These are phyloP conservation scores for Xiphophorus couchianus DNA, from an alignment of 2,113 vertebrate genomes.

Conservation along the genomic window DNA sequence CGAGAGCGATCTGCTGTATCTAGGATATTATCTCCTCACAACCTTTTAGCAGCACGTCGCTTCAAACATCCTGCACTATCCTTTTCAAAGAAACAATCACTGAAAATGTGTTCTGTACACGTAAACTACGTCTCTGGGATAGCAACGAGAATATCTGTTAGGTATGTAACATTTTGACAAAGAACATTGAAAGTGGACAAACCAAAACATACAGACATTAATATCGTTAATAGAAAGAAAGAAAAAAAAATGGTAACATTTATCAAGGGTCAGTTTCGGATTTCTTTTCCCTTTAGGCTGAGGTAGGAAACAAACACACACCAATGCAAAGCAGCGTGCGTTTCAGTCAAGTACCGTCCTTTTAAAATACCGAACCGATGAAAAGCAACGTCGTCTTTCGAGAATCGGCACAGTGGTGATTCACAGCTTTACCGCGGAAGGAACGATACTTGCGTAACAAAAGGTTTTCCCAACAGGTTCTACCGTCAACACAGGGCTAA, in stretches of 20 bases:
- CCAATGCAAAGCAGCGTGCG: background rate
- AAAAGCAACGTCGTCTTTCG: slow-evolving; percentile 4
- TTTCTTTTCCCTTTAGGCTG: slow-evolving; percentile 61
- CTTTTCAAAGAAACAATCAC: background rate
- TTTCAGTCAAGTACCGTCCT: background rate
- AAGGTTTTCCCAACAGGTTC: background rate
- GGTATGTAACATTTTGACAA: background rate
- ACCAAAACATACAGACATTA: background rate
- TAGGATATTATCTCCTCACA: background rate
- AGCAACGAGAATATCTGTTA: background rate
- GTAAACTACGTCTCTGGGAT: slow-evolving; percentile 11
- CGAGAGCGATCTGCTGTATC: background rate
- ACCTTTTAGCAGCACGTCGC: too few species aligned
- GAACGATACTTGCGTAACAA: background rate
- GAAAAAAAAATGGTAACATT: background rate
- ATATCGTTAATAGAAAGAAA: background rate
- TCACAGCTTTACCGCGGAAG: slow-evolving; percentile 4
- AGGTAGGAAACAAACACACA: slow-evolving; percentile 66
- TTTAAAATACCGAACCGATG: background rate
- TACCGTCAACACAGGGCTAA: background rate
- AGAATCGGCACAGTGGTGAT: slow-evolving; percentile 53
- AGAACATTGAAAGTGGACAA: slow-evolving; percentile 1
- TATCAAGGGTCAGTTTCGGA: slow-evolving; percentile 6
- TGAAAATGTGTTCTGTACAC: slow-evolving; percentile 17
- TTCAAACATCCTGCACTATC: too few species aligned